phyloP scores from a whole-genome alignment of 92 coral and sea anemone species.

The Paramuricea clavata region DNA sequence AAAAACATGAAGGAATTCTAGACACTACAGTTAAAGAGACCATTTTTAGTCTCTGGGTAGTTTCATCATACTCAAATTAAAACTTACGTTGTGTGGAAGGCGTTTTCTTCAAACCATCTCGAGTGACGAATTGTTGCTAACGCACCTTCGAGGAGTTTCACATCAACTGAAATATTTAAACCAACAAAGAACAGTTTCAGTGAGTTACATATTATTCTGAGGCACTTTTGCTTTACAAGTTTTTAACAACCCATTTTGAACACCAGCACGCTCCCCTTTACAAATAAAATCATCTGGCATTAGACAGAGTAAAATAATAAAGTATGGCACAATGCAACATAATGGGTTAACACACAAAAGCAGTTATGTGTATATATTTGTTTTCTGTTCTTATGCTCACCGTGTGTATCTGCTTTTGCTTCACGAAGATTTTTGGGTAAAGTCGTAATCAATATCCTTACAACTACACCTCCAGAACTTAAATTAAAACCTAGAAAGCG shows the following conservation, averaged over 20 bases:
- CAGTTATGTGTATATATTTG: too few relatives aligned
- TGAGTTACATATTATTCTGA: not conserved
- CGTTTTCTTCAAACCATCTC: constrained; percentile 99
- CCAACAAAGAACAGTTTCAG: not conserved
- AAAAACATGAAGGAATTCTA: too few relatives aligned
- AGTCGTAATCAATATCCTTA: constrained; percentile 93
- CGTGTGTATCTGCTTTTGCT: constrained; percentile 91
- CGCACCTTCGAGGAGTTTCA: constrained; percentile 96
- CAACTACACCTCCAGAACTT: constrained; percentile 89
- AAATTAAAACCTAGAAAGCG: constrained; percentile 83
- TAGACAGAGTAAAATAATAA: too few relatives aligned
- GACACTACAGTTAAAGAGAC: too few relatives aligned
- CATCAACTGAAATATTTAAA: constrained; percentile 79
- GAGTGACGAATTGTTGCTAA: constrained; percentile 98
- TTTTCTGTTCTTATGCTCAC: constrained; percentile 54
- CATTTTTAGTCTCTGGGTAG: too few relatives aligned
- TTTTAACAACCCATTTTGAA: not conserved
- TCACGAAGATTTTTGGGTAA: constrained; percentile 95
- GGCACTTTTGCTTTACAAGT: not conserved
- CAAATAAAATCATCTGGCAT: too few relatives aligned
- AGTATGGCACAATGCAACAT: too few relatives aligned
- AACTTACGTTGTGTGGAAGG: constrained; percentile 93
- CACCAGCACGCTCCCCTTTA: too few relatives aligned
- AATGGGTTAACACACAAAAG: too few relatives aligned
- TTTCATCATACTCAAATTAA: not conserved